Evolutionary conservation across 2,888 invertebrate genomes (phyloP).

Genomic region (Apeira syringaria): DNA sequence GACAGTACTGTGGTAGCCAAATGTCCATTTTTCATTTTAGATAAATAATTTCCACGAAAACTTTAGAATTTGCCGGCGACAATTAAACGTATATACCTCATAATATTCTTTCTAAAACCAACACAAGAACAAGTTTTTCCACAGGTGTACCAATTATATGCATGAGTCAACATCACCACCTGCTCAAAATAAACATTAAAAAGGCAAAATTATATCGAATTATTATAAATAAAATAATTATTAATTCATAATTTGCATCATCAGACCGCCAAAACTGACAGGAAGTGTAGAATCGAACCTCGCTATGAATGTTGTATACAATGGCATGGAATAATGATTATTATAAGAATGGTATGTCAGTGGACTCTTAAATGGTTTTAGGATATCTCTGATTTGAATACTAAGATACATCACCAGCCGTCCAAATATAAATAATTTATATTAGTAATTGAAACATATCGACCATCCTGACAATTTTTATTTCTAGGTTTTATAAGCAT

Average conservation of each 20-base stretch:
- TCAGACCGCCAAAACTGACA: slow-evolving; percentile 3
- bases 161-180: slow-evolving; percentile 10
- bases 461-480: no score
- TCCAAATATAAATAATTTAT: no score
- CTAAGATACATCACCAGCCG: neutral
- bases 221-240: slow-evolving; percentile 12
- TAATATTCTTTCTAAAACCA: no score
- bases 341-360: neutral
- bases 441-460: no score
- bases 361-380: slow-evolving; percentile 12
- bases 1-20: no score
- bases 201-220: slow-evolving; percentile 11
- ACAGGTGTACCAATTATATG: neutral
- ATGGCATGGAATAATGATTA: neutral
- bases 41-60: no score
- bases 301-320: slow-evolving; percentile 21
- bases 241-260: slow-evolving; percentile 21
- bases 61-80: no score
- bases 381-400: slow-evolving; percentile 16
- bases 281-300: slow-evolving; percentile 35
- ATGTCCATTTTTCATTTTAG: no score
- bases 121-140: no score
- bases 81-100: no score
- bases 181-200: slow-evolving; percentile 8
- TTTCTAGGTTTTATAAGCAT: no score